A percentile compares a stretch with the other conserved stretches of the same genome.
These are phyloP conservation scores for Xenops minutus DNA, from an alignment of 2,797 vertebrate genomes.

Conservation along the genomic window DNA sequence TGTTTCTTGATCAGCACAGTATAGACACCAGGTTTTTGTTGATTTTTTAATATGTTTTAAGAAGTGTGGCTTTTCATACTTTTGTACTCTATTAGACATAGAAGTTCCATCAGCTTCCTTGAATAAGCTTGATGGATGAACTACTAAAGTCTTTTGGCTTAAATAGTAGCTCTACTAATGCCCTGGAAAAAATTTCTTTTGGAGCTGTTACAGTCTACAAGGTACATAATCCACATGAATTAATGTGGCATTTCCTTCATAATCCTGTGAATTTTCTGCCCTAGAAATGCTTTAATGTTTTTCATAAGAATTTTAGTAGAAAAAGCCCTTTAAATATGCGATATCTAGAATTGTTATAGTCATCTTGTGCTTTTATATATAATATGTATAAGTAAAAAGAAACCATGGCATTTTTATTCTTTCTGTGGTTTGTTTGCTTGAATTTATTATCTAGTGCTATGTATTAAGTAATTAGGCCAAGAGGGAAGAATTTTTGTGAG, in stretches of 20 bases:
- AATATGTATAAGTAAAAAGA: neutral
- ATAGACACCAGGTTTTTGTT: neutral
- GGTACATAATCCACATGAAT: neutral
- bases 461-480: neutral
- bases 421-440: neutral
- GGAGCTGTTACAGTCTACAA: neutral
- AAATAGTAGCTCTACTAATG: neutral
- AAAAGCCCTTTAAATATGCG: neutral
- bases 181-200: constrained; percentile 10
- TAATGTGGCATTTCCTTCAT: constrained; percentile 27
- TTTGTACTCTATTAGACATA: neutral
- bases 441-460: neutral
- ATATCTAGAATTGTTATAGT: neutral
- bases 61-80: neutral
- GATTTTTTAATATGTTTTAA: neutral
- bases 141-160: constrained; percentile 1
- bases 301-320: neutral
- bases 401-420: neutral
- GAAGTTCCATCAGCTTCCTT: neutral
- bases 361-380: neutral
- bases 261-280: constrained; percentile 8
- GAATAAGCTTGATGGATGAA: constrained; percentile 13
- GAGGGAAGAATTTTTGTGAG: neutral
- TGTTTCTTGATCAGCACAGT: neutral
- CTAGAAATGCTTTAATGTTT: neutral